phyloP scores from a whole-genome alignment of 2,113 vertebrate species.

The Pan paniscus region DNA sequence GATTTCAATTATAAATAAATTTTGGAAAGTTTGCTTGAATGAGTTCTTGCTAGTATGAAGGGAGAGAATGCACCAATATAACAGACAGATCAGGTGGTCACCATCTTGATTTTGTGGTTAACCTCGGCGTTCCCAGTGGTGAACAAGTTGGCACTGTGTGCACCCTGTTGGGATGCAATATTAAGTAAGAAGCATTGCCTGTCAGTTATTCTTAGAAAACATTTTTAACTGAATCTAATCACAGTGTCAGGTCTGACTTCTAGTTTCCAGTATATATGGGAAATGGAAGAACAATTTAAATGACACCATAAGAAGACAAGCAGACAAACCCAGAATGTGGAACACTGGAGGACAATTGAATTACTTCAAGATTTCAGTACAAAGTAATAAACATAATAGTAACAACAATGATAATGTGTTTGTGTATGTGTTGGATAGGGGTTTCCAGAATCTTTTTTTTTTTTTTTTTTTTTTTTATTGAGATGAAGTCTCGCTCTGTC shows the following conservation, averaged over 20 bases:
- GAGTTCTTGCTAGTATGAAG: not conserved
- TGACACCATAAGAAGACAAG: not conserved
- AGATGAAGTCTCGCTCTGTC: no score
- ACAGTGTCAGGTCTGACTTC: not conserved
- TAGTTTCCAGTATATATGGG: not conserved
- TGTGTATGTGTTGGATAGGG: not conserved
- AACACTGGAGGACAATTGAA: not conserved
- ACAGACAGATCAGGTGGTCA: not conserved
- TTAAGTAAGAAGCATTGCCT: not conserved
- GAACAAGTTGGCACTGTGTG: rapidly evolving
- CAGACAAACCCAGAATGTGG: not conserved
- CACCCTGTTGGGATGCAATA: not conserved
- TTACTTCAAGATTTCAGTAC: not conserved
- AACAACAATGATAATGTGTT: not conserved
- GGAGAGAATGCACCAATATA: not conserved
- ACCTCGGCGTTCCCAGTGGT: not conserved
- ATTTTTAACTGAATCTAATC: not conserved
- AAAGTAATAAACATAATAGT: not conserved
- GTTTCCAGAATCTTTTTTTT: not conserved
- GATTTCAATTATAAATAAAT: conserved; percentile 46
- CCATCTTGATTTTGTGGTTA: not conserved
- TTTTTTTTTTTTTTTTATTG: no score
- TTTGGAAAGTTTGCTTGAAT: conserved; percentile 41
- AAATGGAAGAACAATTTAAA: not conserved
- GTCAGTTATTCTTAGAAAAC: not conserved